Base-by-base conservation (phyloP, 2,113 vertebrate species). In the Datnioides undecimradiatus region DNA sequence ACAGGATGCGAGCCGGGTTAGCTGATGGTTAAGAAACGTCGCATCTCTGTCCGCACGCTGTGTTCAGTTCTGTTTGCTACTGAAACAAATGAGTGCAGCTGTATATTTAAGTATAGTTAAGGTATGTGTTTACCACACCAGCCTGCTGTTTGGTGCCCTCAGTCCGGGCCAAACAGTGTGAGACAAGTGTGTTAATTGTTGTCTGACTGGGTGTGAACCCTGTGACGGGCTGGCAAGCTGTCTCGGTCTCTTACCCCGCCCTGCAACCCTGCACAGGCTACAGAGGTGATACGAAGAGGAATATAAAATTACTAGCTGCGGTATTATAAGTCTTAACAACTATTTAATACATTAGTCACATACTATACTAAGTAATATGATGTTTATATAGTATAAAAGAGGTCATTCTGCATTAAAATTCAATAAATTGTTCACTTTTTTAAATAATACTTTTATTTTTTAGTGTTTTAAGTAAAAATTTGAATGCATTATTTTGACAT, bases 1-100 rank as follows among this genome's bases (percentile, higher is more conserved):
- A 76, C 59, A 77, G 27, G 76, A 68, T 43, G 65, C 7, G 4
- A 60, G 31, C 52, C 65, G 58, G 79, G 77, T 51, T 13, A 46
- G 33, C 51, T 41, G 55, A 63, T 36, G 0, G 43, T 52, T 29
- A 9, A 54, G 27, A 17, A 29, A 31, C 16, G 2, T 13, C 8
- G 23, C 5, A 10, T 59, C 21, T 23, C 33, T 1, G n/a, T 21
- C 4, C 12, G 21, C 27, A 36, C 8, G 11, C 23, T 40, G 16
- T 31, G 14, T 8, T 5, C 11, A 1, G 21, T 36, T 9, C 25
- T n/a, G n/a, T 43, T 27, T 41, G 57, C 8, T 6, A 13, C 17
- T 3, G n/a, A 38, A 31, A 14, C 16, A 23, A 7, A 55, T 63
- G 12, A 59, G 36, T 19, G 2, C 4, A n/a, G 31, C 8, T 23